Evolutionary conservation across 2,113 vertebrate genomes (phyloP), one percentile per base, ranked within the genome.

Genomic region (Oncorhynchus clarkii): DNA sequence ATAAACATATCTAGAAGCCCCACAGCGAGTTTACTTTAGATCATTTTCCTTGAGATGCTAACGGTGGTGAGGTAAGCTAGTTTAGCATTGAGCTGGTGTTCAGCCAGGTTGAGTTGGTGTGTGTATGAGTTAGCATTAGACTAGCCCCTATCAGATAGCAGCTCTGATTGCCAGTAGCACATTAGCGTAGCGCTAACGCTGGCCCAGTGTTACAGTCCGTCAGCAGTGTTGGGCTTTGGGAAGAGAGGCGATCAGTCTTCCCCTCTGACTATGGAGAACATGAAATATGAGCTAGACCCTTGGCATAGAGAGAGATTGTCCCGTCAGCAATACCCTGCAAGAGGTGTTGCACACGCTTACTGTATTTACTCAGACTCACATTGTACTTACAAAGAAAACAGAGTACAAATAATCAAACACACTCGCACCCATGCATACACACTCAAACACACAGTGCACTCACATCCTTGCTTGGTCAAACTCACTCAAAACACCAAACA

Each of bases 191-290:
- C 75, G 70, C 81, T 49, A 71, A 80, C 27, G 22, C 72, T 54
- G 0, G 75, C 74, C 0, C 73, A 66, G 67, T 86, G 75, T 14
- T 27, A 83, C 34, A 45, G 39, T 45, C 39, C 8, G 76, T 92
- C 88, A 85, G 89, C 89, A 86, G 59, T 83, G 76, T 67, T 67
- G 65, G 5, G 39, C 39, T 45, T 45, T 45, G 39, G 39, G 39
- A 45, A 45, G 39, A 11, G 39, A 67, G 65, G 24, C 65, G 14
- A 67, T 31, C 26, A 2, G 14, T 62, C 39, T 77, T 86, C 84
- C 71, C 71, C 67, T 82, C 90, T 92, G 88, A 92, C 85, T 79
- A 82, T 86, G 88, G 86, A 84, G 77, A 92, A 92, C 82, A 85
- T 73, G 88, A 92, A 88, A 78, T 78, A 76, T 64, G 72, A 75